phyloP scores from a whole-genome alignment of 2,797 vertebrate species.

The Falco berigora region DNA sequence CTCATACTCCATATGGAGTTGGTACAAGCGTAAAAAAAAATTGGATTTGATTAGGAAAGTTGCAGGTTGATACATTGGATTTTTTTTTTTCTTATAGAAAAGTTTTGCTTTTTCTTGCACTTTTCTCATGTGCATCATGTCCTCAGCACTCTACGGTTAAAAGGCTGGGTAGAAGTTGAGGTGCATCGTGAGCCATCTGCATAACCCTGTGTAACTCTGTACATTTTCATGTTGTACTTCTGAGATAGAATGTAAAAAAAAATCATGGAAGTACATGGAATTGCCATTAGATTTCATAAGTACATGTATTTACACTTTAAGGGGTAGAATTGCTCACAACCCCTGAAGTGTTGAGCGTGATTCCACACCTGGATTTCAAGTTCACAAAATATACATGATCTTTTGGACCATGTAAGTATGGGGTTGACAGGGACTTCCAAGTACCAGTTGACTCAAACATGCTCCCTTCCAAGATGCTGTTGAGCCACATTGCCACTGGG shows the following conservation, averaged over 20 bases:
- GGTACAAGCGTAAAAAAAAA: background rate
- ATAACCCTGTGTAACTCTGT: background rate
- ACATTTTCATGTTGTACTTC: background rate
- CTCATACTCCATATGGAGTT: accelerated
- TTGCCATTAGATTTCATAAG: background rate
- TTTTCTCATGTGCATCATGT: background rate
- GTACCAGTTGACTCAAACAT: background rate
- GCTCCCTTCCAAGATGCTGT: background rate
- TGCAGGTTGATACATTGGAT: background rate
- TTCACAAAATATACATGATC: background rate
- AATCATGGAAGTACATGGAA: background rate
- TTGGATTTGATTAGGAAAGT: background rate
- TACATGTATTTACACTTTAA: background rate
- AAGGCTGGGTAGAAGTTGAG: background rate
- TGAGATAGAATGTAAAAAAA: background rate
- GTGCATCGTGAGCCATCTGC: background rate
- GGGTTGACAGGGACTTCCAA: background rate
- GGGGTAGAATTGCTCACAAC: background rate
- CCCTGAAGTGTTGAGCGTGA: background rate
- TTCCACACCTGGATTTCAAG: background rate
- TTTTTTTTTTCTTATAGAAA: background rate
- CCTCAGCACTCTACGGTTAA: background rate
- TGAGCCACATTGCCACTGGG: accelerated
- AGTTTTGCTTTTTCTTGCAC: background rate
- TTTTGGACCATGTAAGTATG: background rate